A percentile compares a stretch with the other conserved stretches of the same genome.
Conservation (phyloP, 2,113 vertebrate genomes). For the Alethe diademata region DNA sequence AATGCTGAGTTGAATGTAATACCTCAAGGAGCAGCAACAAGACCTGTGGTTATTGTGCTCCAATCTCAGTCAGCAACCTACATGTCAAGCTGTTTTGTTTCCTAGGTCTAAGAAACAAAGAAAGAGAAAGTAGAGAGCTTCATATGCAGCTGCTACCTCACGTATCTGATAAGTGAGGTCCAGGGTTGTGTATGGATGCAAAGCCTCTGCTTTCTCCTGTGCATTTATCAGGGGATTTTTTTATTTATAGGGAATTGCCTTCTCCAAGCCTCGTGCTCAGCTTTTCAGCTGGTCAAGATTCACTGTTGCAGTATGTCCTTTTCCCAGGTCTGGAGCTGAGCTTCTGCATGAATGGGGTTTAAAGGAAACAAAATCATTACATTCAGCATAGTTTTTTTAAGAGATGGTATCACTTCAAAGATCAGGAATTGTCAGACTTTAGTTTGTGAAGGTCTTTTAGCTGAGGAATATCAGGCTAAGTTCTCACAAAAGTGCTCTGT, state of each 20-base stretch:
- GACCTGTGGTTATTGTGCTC: not conserved
- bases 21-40: not conserved
- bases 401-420: not conserved
- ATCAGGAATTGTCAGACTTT: not conserved
- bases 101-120: not conserved
- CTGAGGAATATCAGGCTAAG: not conserved
- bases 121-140: not conserved
- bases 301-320: not conserved
- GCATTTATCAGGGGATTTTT: not conserved
- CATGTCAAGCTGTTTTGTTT: not conserved
- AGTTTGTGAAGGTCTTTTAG: not conserved
- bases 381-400: not conserved
- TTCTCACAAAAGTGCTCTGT: not conserved
- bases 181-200: rapidly evolving
- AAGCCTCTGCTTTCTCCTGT: not conserved
- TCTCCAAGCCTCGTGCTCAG: not conserved
- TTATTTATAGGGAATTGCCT: not conserved
- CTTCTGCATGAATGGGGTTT: not conserved
- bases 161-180: rapidly evolving
- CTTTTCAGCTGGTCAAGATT: not conserved
- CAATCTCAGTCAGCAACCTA: not conserved
- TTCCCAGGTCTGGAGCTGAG: not conserved
- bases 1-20: not conserved
- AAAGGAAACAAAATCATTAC: not conserved
- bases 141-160: not conserved